Evolutionary conservation across 2,113 vertebrate genomes (phyloP).

Genomic region (Seriola quinqueradiata): DNA sequence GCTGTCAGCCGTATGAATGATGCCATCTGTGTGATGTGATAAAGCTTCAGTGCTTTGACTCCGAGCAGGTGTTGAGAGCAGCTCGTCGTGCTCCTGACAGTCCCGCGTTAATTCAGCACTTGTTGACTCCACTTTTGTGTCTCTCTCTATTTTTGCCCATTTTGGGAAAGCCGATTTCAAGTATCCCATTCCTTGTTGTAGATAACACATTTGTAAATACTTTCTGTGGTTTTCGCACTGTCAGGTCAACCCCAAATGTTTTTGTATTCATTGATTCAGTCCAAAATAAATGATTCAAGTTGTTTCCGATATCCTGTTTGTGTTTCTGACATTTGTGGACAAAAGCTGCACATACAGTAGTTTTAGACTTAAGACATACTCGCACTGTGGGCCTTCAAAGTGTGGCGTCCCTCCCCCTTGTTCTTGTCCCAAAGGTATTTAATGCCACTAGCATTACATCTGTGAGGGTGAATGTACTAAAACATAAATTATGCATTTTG

Average conservation of each 20-base stretch:
- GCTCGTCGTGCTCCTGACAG: constrained; percentile 7
- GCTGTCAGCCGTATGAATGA: constrained; percentile 2
- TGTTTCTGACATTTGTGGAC: neutral
- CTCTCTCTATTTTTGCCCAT: constrained; percentile 29
- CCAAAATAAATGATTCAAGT: constrained; percentile 66
- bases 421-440: no score
- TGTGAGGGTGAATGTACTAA: no score
- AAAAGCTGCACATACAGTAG: neutral
- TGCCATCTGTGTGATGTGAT: constrained; percentile 2
- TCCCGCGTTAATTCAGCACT: constrained; percentile 41
- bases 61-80: constrained; percentile 8
- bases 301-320: constrained; percentile 25
- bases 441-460: no score
- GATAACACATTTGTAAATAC: constrained; percentile 83
- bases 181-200: constrained; percentile 70
- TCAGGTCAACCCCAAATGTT: constrained; percentile 47
- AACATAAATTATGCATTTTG: no score
- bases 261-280: constrained; percentile 74
- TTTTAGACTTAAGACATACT: neutral
- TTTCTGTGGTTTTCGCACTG: constrained; percentile 56
- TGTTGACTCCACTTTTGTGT: constrained; percentile 13
- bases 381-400: neutral
- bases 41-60: neutral
- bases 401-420: no score
- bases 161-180: constrained; percentile 39